phyloP scores from a whole-genome alignment of 2,113 vertebrate genomes.

The Pan paniscus region DNA sequence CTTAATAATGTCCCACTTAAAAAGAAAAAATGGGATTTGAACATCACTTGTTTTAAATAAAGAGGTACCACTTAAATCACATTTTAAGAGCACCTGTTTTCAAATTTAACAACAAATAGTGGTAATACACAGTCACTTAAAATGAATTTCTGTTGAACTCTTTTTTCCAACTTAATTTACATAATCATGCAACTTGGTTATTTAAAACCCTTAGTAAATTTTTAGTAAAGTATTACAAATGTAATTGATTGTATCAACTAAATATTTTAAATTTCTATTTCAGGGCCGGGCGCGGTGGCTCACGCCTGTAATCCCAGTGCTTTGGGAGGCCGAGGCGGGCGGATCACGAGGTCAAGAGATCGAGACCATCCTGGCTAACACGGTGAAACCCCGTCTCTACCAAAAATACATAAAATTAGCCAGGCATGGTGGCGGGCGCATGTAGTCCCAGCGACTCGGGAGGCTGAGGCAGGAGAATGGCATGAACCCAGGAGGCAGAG shows the following conservation, averaged over 20 bases:
- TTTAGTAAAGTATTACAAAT: neutral
- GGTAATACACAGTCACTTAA: neutral
- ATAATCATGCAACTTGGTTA: neutral
- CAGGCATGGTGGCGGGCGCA: too few relatives aligned
- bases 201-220: neutral
- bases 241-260: neutral
- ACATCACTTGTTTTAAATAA: neutral
- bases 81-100: neutral
- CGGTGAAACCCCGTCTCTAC: too few relatives aligned
- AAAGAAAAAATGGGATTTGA: neutral
- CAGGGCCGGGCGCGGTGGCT: neutral
- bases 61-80: neutral
- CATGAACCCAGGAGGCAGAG: too few relatives aligned
- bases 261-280: neutral
- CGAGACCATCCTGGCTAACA: too few relatives aligned
- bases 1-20: neutral
- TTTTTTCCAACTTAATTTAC: neutral
- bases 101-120: constrained; percentile 12
- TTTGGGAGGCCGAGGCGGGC: too few relatives aligned
- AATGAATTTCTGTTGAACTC: neutral
- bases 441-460: too few relatives aligned
- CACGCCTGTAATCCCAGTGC: too few relatives aligned
- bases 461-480: too few relatives aligned
- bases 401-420: too few relatives aligned
- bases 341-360: too few relatives aligned